A percentile compares a stretch with the other conserved stretches of the same genome.
These are phyloP conservation scores for Bufo gargarizans DNA, from an alignment of 2,113 vertebrate genomes.

Conservation along the genomic window DNA sequence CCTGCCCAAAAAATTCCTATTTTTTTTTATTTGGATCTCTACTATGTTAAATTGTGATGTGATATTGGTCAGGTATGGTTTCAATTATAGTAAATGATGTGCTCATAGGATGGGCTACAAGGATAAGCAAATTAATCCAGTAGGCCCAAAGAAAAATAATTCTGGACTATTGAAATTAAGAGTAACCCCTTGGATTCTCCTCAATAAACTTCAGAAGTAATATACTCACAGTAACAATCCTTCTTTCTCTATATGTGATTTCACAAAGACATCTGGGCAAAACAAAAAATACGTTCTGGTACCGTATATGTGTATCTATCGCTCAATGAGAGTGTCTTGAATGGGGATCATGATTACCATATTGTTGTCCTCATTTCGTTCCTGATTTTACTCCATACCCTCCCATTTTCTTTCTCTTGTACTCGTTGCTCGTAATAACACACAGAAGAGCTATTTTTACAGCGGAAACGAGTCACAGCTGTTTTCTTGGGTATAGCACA, in stretches of 20 bases:
- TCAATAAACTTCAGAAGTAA: neutral
- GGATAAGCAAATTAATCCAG: neutral
- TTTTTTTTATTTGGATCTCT: neutral
- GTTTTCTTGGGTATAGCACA: neutral
- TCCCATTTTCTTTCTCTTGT: neutral
- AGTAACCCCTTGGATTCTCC: neutral
- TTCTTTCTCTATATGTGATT: neutral
- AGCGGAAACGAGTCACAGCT: constrained; percentile 3
- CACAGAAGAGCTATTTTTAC: constrained; percentile 3
- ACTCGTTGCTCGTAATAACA: neutral
- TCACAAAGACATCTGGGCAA: neutral
- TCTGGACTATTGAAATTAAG: neutral
- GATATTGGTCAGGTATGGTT: neutral
- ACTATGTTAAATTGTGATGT: neutral
- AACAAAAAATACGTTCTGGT: neutral
- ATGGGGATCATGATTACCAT: neutral
- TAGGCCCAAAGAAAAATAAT: neutral
- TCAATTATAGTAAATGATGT: neutral
- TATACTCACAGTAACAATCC: neutral
- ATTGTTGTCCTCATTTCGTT: neutral
- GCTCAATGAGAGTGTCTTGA: neutral
- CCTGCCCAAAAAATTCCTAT: neutral
- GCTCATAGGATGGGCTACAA: neutral
- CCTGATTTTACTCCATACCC: neutral
- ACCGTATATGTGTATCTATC: neutral